Base-by-base conservation (phyloP, 2,888 invertebrate genomes). In the Pilophorus perplexus region DNA sequence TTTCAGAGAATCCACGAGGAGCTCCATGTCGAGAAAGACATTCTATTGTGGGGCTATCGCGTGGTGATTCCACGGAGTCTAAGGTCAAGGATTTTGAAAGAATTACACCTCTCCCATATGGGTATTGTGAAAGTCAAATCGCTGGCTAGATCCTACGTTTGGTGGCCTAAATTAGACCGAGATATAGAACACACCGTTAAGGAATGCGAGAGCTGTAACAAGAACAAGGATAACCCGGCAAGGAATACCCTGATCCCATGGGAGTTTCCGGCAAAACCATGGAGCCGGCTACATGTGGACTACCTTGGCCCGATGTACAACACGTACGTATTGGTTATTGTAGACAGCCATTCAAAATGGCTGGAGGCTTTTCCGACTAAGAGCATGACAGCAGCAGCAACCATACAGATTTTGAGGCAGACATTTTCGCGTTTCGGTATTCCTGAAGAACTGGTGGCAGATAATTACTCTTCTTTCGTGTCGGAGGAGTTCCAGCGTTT, bases 81-180 rank as follows among this genome's bases (percentile, higher is more conserved):
- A 27, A 3, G 42, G 2, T 2, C 10, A 2, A 14, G 23, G 10
- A 33, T 59, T 42, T 25, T 42, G 16, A 23, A 1, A 3, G 59
- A 59, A 22, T 16, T 59, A 8, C 59, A 59, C 42, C 16, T 22
- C 5, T 66, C 68, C 18, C 73, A 74, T 54, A 42, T 73, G 57
- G 74, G 73, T 5, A 70, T 74, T 6, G 68, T 72, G n/a, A 73
- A 73, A 68, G 73, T 71, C 50, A 74, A 73, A 67, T 14, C 54
- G 12, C 38, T 73, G 14, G 72, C 72, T n/a, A 55, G 72, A 20
- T 57, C 67, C 6, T 72, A 73, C 59, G 59, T 73, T 20, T 74
- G 69, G 70, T 74, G 72, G 72, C 72, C 73, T 6, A 64, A 60
- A 5, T 52, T 74, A 16, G 71, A 73, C 62, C 33, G 44, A 22